Conservation (phyloP, 1,140 invertebrate genomes). For the Hylyphantes graminicola region DNA sequence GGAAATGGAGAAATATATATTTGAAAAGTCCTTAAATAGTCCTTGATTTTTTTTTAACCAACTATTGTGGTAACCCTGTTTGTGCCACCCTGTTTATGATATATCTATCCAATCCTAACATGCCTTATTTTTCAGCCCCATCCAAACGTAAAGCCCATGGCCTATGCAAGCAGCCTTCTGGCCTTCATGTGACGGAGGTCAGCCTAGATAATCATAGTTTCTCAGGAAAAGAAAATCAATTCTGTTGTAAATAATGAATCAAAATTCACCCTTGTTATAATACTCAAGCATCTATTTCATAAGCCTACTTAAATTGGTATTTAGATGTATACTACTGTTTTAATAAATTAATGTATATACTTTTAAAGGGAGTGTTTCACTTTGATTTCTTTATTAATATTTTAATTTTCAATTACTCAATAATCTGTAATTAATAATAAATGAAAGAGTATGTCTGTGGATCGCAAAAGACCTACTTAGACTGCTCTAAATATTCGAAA, state of each 20-base stretch:
- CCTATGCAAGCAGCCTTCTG: constrained; percentile 76
- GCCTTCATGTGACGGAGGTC: constrained; percentile 63
- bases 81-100: too few species aligned
- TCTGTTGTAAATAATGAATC: constrained; percentile 40
- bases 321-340: constrained; percentile 54
- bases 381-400: too few species aligned
- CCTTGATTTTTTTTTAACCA: too few species aligned
- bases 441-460: too few species aligned
- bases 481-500: too few species aligned
- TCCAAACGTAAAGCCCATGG: constrained; percentile 97
- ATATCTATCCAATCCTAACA: too few species aligned
- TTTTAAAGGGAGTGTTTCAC: background rate
- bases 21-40: too few species aligned
- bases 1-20: too few species aligned
- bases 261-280: constrained; percentile 35
- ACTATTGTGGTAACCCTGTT: too few species aligned
- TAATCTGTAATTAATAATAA: too few species aligned
- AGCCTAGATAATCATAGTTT: constrained; percentile 52
- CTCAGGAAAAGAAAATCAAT: constrained; percentile 47
- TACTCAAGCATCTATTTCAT: constrained; percentile 35
- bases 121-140: constrained; percentile 80
- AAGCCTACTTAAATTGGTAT: constrained; percentile 25
- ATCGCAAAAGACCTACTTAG: too few species aligned
- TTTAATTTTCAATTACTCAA: too few species aligned
- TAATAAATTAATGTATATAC: constrained; percentile 58